Evolutionary conservation across 2,888 invertebrate species (phyloP).

Genomic region (Hipparchia semele): DNA sequence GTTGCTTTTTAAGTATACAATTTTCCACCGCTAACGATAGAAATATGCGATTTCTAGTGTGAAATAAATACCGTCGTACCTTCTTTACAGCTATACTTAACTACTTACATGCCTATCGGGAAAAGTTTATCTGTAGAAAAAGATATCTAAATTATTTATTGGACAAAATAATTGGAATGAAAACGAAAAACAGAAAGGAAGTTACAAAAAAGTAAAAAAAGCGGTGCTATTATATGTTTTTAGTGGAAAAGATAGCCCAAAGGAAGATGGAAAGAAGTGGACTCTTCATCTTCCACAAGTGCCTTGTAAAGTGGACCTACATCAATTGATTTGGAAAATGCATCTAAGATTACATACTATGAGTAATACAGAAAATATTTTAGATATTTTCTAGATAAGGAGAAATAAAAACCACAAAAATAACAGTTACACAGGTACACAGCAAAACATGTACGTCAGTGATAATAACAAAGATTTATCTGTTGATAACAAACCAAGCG

Average conservation of each 20-base stretch:
- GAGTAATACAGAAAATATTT: conserved; percentile 2
- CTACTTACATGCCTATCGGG: too few relatives aligned
- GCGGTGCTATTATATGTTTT: neutral
- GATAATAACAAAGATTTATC: conserved; percentile 51
- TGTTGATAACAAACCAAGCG: conserved; percentile 56
- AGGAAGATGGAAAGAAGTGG: too few relatives aligned
- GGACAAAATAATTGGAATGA: neutral
- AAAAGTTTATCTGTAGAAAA: too few relatives aligned
- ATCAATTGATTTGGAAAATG: too few relatives aligned
- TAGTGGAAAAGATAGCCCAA: too few relatives aligned
- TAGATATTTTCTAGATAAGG: neutral
- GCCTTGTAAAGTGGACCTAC: too few relatives aligned
- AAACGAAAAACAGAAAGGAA: neutral
- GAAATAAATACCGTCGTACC: too few relatives aligned
- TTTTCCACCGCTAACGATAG: too few relatives aligned
- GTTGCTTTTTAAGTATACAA: too few relatives aligned
- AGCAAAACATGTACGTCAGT: conserved; percentile 34
- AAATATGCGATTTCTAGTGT: too few relatives aligned
- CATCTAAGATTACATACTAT: neutral
- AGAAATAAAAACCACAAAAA: neutral
- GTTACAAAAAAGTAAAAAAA: neutral
- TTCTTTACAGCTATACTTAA: too few relatives aligned
- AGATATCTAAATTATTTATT: neutral
- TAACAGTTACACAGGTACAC: conserved; percentile 4
- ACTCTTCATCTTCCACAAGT: neutral